These are phyloP conservation scores for Dendrocincla fuliginosa DNA, from an alignment of 2,797 vertebrate genomes.

Conservation along the genomic window DNA sequence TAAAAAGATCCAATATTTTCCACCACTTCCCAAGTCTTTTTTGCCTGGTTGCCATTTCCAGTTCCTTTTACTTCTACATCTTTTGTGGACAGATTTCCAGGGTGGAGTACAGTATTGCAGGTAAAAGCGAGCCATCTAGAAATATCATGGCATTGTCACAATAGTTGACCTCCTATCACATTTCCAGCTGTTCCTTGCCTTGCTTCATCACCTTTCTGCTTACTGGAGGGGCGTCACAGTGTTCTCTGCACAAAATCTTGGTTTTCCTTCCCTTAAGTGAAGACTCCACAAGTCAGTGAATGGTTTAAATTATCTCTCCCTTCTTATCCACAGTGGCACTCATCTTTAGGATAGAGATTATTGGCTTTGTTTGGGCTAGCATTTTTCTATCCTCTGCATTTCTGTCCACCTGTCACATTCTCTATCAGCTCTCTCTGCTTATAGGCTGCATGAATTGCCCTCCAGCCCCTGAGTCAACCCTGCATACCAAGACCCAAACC, in stretches of 20 bases:
- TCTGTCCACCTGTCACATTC: not conserved
- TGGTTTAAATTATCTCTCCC: not conserved
- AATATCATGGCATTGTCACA: not conserved
- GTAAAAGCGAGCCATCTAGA: not conserved
- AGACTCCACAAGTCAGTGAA: not conserved
- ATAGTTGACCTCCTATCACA: not conserved
- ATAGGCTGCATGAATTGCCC: not conserved
- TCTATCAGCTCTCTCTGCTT: not conserved
- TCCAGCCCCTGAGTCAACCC: not conserved
- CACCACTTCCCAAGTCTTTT: not conserved
- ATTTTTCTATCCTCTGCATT: not conserved
- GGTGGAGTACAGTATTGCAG: not conserved
- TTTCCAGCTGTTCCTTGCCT: not conserved
- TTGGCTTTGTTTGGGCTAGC: not conserved
- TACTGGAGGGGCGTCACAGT: not conserved
- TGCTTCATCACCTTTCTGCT: not conserved
- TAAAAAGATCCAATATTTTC: not conserved
- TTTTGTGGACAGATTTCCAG: not conserved
- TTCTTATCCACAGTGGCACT: not conserved
- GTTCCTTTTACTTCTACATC: not conserved
- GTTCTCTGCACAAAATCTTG: not conserved
- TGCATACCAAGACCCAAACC: accelerated
- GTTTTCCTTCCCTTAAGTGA: not conserved
- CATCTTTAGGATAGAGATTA: not conserved
- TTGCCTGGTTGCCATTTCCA: not conserved